Evolutionary conservation across 1,140 invertebrate genomes (phyloP).

Genomic region (Drosophila punjabiensis): DNA sequence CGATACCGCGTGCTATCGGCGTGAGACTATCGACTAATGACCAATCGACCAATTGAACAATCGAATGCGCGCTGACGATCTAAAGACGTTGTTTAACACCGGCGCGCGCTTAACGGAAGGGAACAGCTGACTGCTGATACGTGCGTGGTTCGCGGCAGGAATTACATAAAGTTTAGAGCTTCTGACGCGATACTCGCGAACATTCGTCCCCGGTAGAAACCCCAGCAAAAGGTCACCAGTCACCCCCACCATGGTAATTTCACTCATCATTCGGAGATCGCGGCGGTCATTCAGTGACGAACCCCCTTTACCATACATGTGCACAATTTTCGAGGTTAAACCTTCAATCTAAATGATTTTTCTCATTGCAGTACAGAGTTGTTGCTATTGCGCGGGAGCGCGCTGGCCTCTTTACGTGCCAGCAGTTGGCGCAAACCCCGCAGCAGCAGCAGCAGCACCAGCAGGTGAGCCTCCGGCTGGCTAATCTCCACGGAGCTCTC

Average conservation of each 20-base stretch:
- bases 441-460: constrained; percentile 61
- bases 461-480: constrained; percentile 53
- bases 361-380: constrained; percentile 74
- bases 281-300: background rate
- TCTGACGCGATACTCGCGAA: constrained; percentile 59
- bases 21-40: constrained; percentile 17
- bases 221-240: constrained; percentile 34
- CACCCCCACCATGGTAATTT: constrained; percentile 69
- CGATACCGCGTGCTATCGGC: background rate
- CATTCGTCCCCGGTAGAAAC: constrained; percentile 39
- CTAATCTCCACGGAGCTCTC: background rate
- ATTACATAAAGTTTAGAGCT: constrained; percentile 76
- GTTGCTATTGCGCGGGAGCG: constrained; percentile 72
- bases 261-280: constrained; percentile 24
- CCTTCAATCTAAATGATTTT: constrained; percentile 8
- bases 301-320: constrained; percentile 44
- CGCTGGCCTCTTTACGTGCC: constrained; percentile 64
- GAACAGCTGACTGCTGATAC: constrained; percentile 68
- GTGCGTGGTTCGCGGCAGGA: constrained; percentile 69
- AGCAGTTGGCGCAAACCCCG: constrained; percentile 60
- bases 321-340: constrained; percentile 69
- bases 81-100: constrained; percentile 18
- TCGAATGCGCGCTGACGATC: constrained; percentile 8
- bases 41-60: background rate
- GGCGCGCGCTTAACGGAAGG: constrained; percentile 22